Evolutionary conservation across 92 coral and sea anemone genomes (phyloP).

Genomic region (Actinostola sp.): DNA sequence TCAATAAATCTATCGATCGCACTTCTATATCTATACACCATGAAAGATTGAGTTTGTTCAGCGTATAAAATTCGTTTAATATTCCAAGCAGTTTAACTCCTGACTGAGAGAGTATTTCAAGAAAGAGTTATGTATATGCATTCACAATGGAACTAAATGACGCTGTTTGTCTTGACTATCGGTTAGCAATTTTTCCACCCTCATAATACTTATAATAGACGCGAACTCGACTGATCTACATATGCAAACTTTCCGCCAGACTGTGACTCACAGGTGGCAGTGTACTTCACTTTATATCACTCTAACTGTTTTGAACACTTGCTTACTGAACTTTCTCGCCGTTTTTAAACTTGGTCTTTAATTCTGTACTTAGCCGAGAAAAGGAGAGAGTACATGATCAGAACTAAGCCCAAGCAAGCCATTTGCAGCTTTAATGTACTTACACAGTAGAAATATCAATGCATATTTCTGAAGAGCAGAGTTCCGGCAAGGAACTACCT

Average conservation of each 20-base stretch:
- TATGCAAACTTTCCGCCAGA: neutral
- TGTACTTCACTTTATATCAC: neutral
- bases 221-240: neutral
- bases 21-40: neutral
- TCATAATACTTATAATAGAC: too few species aligned
- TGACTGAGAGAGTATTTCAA: neutral
- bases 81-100: neutral
- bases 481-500: neutral
- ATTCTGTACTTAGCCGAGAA: too few species aligned
- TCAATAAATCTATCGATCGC: neutral
- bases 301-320: neutral
- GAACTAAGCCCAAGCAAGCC: too few species aligned
- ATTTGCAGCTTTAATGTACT: too few species aligned
- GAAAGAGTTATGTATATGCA: neutral
- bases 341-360: too few species aligned
- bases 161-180: neutral
- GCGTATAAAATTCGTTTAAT: neutral
- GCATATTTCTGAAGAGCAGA: too few species aligned
- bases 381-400: too few species aligned
- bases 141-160: neutral
- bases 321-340: neutral
- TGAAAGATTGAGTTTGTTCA: neutral
- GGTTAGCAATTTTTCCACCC: too few species aligned
- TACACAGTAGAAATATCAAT: too few species aligned
- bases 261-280: neutral